phyloP scores from a whole-genome alignment of 2,888 invertebrate genomes.

The Tortrix viridana region DNA sequence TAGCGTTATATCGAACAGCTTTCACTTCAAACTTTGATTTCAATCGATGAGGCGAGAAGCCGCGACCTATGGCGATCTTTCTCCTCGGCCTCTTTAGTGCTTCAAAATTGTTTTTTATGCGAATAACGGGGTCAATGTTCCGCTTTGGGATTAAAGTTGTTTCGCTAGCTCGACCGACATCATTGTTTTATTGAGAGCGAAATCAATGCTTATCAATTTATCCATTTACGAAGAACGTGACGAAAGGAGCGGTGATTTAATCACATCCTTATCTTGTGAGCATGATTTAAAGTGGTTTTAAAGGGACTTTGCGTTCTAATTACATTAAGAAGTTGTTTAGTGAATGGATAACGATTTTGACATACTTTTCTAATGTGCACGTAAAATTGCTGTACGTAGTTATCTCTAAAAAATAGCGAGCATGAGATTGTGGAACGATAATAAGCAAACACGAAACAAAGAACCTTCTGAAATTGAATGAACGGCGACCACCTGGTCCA shows the following conservation, averaged over 20 bases:
- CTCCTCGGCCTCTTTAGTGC: conserved; percentile 13
- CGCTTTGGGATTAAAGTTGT: conserved; percentile 29
- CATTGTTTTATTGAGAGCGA: conserved; percentile 21
- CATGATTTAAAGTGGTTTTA: conserved; percentile 7
- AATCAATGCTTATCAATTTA: conserved; percentile 13
- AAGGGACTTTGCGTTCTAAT: too few relatives aligned
- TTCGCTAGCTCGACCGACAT: conserved; percentile 16
- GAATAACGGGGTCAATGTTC: conserved; percentile 30
- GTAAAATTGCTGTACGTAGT: too few relatives aligned
- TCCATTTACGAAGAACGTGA: conserved; percentile 24
- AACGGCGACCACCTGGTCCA: too few relatives aligned
- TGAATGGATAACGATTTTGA: too few relatives aligned
- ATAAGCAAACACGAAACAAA: too few relatives aligned
- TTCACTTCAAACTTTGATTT: conserved; percentile 28
- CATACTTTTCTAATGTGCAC: too few relatives aligned
- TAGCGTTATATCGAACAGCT: conserved; percentile 14
- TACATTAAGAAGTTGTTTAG: too few relatives aligned
- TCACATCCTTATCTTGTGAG: conserved; percentile 22
- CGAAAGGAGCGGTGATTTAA: conserved; percentile 12
- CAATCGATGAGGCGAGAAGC: conserved; percentile 17
- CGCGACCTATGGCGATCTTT: conserved; percentile 9
- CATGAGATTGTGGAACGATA: too few relatives aligned
- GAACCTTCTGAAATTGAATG: too few relatives aligned
- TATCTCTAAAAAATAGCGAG: too few relatives aligned
- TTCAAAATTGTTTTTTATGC: conserved; percentile 23